Percentiles rank a stretch among this genome's conserved stretches.
Evolutionary conservation across 2,888 invertebrate genomes (phyloP).

Genomic region (Pollenia labialis): DNA sequence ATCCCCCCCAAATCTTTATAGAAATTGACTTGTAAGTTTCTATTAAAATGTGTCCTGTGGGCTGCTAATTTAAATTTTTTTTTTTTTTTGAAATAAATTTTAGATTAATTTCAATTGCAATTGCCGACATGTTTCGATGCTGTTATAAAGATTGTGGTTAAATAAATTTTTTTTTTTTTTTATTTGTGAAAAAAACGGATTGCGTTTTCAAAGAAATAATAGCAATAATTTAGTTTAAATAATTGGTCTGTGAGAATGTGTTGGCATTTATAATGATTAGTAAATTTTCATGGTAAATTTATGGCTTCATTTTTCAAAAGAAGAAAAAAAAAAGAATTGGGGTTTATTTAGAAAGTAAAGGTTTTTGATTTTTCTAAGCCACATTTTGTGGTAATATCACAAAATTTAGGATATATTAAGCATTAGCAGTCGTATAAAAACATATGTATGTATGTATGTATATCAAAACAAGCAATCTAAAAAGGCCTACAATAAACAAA

Average conservation of each 20-base stretch:
- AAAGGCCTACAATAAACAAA: no score
- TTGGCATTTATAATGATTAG: constrained; percentile 48
- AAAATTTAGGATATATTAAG: no score
- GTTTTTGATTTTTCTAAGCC: no score
- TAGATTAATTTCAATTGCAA: constrained; percentile 26
- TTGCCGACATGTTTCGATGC: constrained; percentile 34
- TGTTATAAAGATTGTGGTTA: constrained; percentile 24
- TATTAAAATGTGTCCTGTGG: constrained; percentile 57
- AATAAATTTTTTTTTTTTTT: background rate
- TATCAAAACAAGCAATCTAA: no score
- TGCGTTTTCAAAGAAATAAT: constrained; percentile 28
- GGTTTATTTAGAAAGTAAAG: constrained; percentile 40
- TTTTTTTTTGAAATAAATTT: constrained; percentile 27
- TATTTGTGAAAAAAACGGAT: background rate
- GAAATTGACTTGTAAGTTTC: constrained; percentile 5
- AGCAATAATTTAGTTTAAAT: constrained; percentile 48
- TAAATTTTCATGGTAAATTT: constrained; percentile 35
- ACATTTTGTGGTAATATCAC: no score
- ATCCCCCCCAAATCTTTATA: background rate
- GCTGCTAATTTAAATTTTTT: constrained; percentile 57
- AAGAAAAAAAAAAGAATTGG: background rate
- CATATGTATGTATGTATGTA: no score
- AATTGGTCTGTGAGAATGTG: constrained; percentile 57
- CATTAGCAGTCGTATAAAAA: no score
- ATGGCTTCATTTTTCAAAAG: constrained; percentile 13